These are phyloP conservation scores for Engystomops pustulosus DNA, from an alignment of 2,113 vertebrate genomes.

Conservation along the genomic window DNA sequence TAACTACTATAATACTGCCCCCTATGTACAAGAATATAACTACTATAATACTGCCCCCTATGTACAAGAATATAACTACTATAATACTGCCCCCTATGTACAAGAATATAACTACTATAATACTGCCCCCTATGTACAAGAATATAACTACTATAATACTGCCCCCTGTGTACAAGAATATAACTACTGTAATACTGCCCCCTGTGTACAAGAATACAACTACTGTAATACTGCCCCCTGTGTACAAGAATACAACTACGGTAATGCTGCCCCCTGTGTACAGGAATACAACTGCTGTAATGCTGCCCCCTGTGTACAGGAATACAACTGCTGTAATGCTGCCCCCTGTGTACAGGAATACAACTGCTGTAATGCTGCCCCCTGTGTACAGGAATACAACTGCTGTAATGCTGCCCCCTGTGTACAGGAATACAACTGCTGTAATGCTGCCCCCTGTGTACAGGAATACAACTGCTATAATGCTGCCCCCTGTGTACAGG, in stretches of 20 bases:
- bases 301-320: not conserved
- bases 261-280: not conserved
- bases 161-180: no score
- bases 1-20: not conserved
- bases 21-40: not conserved
- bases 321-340: not conserved
- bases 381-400: not conserved
- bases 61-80: no score
- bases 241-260: not conserved
- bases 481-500: not conserved
- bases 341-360: not conserved
- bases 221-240: no score
- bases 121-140: no score
- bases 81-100: no score
- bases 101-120: no score
- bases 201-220: not conserved
- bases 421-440: not conserved
- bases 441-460: not conserved
- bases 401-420: not conserved
- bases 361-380: not conserved
- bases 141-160: no score
- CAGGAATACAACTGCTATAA: no score
- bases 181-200: not conserved
- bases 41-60: no score
- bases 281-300: not conserved